Base-by-base conservation (phyloP, 2,797 vertebrate species). In the Cuniculus paca region DNA sequence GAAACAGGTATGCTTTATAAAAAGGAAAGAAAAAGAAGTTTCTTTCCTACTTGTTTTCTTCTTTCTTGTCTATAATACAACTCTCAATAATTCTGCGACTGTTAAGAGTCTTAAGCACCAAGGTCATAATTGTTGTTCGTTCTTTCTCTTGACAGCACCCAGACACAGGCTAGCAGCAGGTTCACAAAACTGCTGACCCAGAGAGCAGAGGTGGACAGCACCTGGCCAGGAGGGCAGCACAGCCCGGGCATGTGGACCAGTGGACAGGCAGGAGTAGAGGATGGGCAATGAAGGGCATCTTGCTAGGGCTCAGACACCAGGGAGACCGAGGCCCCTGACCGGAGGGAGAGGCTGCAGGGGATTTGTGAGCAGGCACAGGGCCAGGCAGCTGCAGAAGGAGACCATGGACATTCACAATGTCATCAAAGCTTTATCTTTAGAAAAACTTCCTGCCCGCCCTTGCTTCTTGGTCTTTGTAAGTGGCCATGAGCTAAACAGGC, bases 131-230 rank as follows among this genome's bases (percentile, higher is more conserved):
- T 95, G 72, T 81, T 81, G 45, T 50, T 90, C 34, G 91, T 68
- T 70, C 88, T 89, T 68, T 92, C 70, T 96, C 83, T 74, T 95
- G 97, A 96, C 89, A 96, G 87, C 54, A 74, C 24, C 5, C 4
- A 78, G 20, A 60, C 60, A 31, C 0, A 6, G 50, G 63, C 80
- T 56, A 72, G 77, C 83, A 63, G 80, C 91, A 97, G 91, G 91
- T 75, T 80, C 84, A 20, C 0, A 20, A 26, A 88, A 72, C 45
- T 20, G 45, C 78, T 52, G 58, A 94, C 84, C 94, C 14, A 0
- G 54, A 90, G 91, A 88, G 74, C n/a, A 54, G 28, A 54, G 93
- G 83, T 94, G 54, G 79, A 84, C 52, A 72, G 72, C 6, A 0
- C 13, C 2, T 5, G 70, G 50, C 70, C 8, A 20, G 74, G 45